Evolutionary conservation across 1,140 invertebrate species (phyloP).

Genomic region (Ips nitidus): DNA sequence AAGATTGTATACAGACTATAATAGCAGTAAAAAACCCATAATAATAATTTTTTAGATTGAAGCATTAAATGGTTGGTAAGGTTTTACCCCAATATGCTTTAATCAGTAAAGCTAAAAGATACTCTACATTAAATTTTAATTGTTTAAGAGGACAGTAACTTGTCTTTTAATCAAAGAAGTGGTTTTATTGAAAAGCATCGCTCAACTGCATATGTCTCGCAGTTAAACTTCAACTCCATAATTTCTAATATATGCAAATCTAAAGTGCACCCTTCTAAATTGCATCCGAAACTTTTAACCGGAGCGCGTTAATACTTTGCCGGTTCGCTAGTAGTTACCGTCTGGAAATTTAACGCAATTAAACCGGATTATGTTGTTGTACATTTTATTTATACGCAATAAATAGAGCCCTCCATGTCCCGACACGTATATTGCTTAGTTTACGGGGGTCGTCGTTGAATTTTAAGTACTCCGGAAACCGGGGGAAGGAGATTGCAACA

Average conservation of each 20-base stretch:
- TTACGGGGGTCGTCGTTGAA: slow-evolving; percentile 9
- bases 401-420: slow-evolving; percentile 15
- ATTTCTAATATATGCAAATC: slow-evolving; percentile 23
- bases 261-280: slow-evolving; percentile 19
- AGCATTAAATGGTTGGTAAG: too few relatives aligned
- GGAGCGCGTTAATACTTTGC: slow-evolving; percentile 2
- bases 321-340: slow-evolving; percentile 6
- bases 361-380: slow-evolving; percentile 30
- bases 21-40: too few relatives aligned
- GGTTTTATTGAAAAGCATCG: background rate
- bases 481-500: background rate
- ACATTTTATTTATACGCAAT: slow-evolving; percentile 33
- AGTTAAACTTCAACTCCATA: background rate
- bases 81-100: too few relatives aligned
- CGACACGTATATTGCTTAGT: slow-evolving; percentile 24
- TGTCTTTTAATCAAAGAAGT: too few relatives aligned
- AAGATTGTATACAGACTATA: too few relatives aligned
- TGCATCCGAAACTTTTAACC: slow-evolving; percentile 20
- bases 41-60: too few relatives aligned
- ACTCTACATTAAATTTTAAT: too few relatives aligned
- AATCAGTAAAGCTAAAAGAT: too few relatives aligned
- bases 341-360: slow-evolving; percentile 27
- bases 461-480: slow-evolving; percentile 19
- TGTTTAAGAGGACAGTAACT: too few relatives aligned
- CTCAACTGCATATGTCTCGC: background rate